phyloP scores from a whole-genome alignment of 2,113 vertebrate species.

The Hoplias malabaricus region DNA sequence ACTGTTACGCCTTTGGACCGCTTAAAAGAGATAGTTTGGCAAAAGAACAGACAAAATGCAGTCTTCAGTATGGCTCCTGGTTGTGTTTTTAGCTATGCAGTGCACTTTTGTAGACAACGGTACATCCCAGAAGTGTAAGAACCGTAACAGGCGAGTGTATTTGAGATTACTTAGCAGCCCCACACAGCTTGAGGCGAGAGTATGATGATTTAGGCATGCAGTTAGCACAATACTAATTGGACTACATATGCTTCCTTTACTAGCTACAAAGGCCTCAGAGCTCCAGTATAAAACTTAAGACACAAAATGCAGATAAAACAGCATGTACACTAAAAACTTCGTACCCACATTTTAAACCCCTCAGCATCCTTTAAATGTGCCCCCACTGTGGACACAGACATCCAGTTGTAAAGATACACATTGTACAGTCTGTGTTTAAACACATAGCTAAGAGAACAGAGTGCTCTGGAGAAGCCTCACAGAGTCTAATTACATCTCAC shows the following conservation, averaged over 20 bases:
- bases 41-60: not conserved
- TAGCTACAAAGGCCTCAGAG: not conserved
- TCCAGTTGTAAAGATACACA: no score
- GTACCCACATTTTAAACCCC: no score
- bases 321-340: no score
- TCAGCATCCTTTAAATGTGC: no score
- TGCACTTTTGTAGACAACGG: not conserved
- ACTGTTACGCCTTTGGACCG: not conserved
- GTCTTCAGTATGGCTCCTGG: not conserved
- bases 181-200: not conserved
- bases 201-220: not conserved
- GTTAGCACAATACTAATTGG: not conserved
- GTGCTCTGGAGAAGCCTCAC: no score
- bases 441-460: no score
- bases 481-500: no score
- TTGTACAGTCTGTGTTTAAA: no score
- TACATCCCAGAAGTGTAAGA: conserved; percentile 4
- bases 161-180: not conserved
- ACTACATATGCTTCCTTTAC: not conserved
- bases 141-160: not conserved
- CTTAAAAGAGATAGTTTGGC: not conserved
- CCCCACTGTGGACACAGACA: no score
- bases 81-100: not conserved
- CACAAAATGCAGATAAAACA: no score
- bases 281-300: not conserved